Conservation (phyloP, 30 jellyfish, hydroid and myxozoan species). For the Clytia hemisphaerica region DNA sequence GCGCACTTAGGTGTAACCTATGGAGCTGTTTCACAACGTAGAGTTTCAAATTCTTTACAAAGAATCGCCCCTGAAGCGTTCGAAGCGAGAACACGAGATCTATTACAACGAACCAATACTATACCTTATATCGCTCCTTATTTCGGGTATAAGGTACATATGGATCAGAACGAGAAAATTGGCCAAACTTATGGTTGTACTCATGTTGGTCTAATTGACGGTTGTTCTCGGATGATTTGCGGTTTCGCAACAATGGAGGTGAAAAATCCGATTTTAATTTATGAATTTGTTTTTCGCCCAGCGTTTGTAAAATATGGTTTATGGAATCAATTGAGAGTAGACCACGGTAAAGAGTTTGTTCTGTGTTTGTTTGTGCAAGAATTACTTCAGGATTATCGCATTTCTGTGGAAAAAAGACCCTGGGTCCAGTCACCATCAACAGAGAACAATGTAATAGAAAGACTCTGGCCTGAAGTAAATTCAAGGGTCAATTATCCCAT, state of each 20-base stretch:
- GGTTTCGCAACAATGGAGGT: slow-evolving; percentile 7
- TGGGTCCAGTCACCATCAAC: too few relatives aligned
- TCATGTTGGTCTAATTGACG: slow-evolving; percentile 6
- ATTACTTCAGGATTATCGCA: not conserved
- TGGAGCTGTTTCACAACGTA: slow-evolving; percentile 7
- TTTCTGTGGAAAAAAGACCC: not conserved
- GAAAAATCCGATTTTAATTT: slow-evolving; percentile 5
- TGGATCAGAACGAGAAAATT: slow-evolving; percentile 3
- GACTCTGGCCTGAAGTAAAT: too few relatives aligned
- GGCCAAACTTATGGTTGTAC: not conserved
- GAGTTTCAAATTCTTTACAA: not conserved
- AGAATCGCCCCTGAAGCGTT: slow-evolving; percentile 11
- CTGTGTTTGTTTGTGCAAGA: slow-evolving; percentile 5
- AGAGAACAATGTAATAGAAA: too few relatives aligned
- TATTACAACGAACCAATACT: not conserved
- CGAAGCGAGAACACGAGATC: slow-evolving; percentile 6
- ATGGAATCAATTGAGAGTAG: not conserved
- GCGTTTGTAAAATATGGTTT: not conserved
- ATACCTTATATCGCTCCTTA: too few relatives aligned
- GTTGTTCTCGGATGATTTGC: slow-evolving; percentile 5
- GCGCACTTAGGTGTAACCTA: not conserved
- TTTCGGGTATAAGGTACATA: slow-evolving; percentile 4
- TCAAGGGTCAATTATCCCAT: not conserved
- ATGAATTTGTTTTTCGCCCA: not conserved
- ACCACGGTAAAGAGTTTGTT: not conserved